phyloP scores from a whole-genome alignment of 2,797 vertebrate genomes.

The Hippoglossus hippoglossus region DNA sequence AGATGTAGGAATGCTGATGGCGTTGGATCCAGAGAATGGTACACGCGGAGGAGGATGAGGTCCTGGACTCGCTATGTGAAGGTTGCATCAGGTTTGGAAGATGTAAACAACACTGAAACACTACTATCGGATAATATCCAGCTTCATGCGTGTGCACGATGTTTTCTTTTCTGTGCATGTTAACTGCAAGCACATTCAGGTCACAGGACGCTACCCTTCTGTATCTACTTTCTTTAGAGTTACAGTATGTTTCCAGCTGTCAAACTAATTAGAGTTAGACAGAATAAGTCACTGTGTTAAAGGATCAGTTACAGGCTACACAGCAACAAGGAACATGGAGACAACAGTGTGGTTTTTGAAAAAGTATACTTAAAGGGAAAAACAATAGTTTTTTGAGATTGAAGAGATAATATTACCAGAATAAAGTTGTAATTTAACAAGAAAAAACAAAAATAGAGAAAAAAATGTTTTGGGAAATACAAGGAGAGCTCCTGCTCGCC shows the following conservation, averaged over 20 bases:
- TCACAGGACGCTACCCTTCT: not conserved
- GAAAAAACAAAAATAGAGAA: too few relatives aligned
- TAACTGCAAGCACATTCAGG: not conserved
- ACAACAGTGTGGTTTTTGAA: too few relatives aligned
- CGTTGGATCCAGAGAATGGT: slow-evolving; percentile 22
- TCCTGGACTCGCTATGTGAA: slow-evolving; percentile 22
- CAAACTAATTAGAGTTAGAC: too few relatives aligned
- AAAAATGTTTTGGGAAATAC: too few relatives aligned
- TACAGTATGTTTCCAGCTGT: not conserved
- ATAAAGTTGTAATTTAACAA: too few relatives aligned
- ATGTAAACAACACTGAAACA: slow-evolving; percentile 36
- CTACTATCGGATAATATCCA: slow-evolving; percentile 10
- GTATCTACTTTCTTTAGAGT: not conserved
- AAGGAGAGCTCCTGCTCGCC: too few relatives aligned
- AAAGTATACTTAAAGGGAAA: too few relatives aligned
- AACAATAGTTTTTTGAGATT: too few relatives aligned
- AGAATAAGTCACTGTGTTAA: too few relatives aligned
- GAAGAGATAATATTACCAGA: too few relatives aligned
- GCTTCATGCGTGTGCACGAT: not conserved
- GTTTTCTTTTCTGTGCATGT: not conserved
- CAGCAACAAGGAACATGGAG: too few relatives aligned
- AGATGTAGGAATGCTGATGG: slow-evolving; percentile 53
- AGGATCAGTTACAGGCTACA: too few relatives aligned
- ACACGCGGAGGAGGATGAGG: slow-evolving; percentile 10
- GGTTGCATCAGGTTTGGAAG: slow-evolving; percentile 25